Evolutionary conservation across 2,797 vertebrate species (phyloP), one percentile per base, ranked within the genome.

Genomic region (Catamblyrhynchus diadema): DNA sequence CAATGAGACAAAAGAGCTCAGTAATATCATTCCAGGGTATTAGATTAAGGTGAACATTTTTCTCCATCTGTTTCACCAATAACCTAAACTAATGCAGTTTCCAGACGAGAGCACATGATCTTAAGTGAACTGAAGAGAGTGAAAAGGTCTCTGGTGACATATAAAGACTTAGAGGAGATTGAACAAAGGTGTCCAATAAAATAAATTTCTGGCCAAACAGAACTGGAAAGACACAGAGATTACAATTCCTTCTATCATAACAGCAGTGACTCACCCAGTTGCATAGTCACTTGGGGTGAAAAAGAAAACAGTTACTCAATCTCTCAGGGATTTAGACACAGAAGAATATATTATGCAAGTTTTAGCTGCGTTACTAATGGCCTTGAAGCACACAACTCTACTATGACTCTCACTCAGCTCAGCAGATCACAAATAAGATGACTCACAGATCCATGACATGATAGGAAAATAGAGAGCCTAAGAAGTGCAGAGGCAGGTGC

Each of bases 261-360:
- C 85, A 92, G 80, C 87, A 79, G 44, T 97, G 96, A 96, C 80
- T 97, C 95, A 95, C 60, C 39, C 66, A 44, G 60, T 78, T 83
- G 59, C 92, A 95, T 42, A 94, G 91, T 94, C 94, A 94, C 82
- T 93, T 83, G 73, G 73, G 91, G 90, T 82, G 66, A 92, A 88
- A 93, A 96, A 90, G 91, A 96, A 97, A 97, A 94, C 89, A 96
- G 91, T 96, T 96, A 94, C 89, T 97, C 96, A 95, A 33, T 88
- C 94, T 96, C 91, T 94, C 53, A 88, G 91, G 91, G 93, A 94
- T 94, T 96, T 79, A 96, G 94, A 81, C 93, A 91, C 82, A 81
- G 94, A 91, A 93, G 94, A 93, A 95, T 94, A 90, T 60, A 94
- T 97, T 96, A 94, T 96, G 95, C 91, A 95, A 96, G 93, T 88